A percentile compares a stretch with the other conserved stretches of the same genome.
phyloP scores from a whole-genome alignment of 2,888 invertebrate species.

The Helleia helle region DNA sequence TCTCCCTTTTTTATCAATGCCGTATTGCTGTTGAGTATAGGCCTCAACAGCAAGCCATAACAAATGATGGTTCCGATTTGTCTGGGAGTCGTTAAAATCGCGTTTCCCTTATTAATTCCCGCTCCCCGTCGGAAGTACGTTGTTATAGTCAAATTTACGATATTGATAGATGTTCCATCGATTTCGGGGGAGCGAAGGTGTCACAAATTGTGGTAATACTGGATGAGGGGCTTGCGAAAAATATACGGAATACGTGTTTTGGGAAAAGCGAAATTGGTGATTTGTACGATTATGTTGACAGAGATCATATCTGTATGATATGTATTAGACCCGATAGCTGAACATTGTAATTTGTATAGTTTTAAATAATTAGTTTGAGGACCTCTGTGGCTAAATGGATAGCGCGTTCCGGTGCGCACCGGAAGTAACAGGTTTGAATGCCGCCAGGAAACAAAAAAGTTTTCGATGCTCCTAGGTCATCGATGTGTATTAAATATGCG shows the following conservation, averaged over 20 bases:
- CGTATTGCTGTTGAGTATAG: neutral
- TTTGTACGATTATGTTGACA: too few species aligned
- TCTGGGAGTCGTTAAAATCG: conserved; percentile 29
- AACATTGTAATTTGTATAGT: too few species aligned
- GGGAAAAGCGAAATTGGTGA: too few species aligned
- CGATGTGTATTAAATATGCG: too few species aligned
- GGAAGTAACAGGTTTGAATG: too few species aligned
- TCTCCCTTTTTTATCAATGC: neutral
- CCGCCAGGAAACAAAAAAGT: too few species aligned
- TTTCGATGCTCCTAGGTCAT: too few species aligned
- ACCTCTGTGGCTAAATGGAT: too few species aligned
- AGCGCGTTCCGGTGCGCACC: too few species aligned
- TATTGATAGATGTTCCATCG: conserved; percentile 31
- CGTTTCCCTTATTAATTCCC: conserved; percentile 29
- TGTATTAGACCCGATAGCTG: too few species aligned
- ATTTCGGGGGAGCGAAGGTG: conserved; percentile 26
- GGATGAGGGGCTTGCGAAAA: neutral
- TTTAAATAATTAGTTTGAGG: too few species aligned
- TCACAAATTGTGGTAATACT: conserved; percentile 43
- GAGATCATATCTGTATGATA: too few species aligned
- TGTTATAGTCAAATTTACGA: conserved; percentile 30
- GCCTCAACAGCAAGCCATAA: conserved; percentile 31
- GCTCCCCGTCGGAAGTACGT: conserved; percentile 26
- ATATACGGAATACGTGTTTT: neutral
- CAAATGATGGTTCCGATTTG: conserved; percentile 57